Evolutionary conservation across 2,888 invertebrate species (phyloP).

Genomic region (Pharmacophagus antenor): DNA sequence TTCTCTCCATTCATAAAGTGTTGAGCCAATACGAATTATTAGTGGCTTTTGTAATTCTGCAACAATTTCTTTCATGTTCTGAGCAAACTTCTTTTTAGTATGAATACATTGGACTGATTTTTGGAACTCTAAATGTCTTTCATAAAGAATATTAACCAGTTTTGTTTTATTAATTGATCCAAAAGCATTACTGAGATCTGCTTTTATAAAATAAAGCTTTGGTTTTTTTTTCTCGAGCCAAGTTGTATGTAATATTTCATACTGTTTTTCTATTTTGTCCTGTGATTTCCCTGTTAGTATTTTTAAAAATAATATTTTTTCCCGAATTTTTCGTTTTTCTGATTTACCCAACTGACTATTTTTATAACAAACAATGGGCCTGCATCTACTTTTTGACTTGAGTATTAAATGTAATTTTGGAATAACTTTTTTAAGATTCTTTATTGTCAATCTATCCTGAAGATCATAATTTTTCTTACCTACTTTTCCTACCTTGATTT

Average conservation of each 20-base stretch:
- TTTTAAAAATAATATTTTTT: conserved; percentile 57
- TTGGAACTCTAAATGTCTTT: conserved; percentile 51
- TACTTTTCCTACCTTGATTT: conserved; percentile 50
- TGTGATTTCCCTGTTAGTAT: conserved; percentile 45
- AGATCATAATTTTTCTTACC: conserved; percentile 45
- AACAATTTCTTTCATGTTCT: conserved; percentile 59
- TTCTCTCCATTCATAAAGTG: conserved; percentile 69
- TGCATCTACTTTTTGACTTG: conserved; percentile 58
- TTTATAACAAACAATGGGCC: conserved; percentile 70
- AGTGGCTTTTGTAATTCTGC: conserved; percentile 62
- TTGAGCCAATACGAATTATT: conserved; percentile 67
- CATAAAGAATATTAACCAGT: conserved; percentile 56
- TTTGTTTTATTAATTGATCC: conserved; percentile 65
- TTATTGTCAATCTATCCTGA: conserved; percentile 46
- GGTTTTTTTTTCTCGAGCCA: conserved; percentile 62
- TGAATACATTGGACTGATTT: conserved; percentile 48
- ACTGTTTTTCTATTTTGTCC: conserved; percentile 55
- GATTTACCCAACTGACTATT: conserved; percentile 41
- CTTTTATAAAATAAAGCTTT: conserved; percentile 69
- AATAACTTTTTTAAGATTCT: conserved; percentile 49
- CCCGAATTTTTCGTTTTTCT: conserved; percentile 62
- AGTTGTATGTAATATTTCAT: conserved; percentile 44
- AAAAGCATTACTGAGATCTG: conserved; percentile 75
- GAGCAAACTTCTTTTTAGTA: conserved; percentile 54
- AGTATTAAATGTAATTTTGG: conserved; percentile 66